Base-by-base conservation (phyloP, 2,113 vertebrate genomes). In the Numenius arquata region DNA sequence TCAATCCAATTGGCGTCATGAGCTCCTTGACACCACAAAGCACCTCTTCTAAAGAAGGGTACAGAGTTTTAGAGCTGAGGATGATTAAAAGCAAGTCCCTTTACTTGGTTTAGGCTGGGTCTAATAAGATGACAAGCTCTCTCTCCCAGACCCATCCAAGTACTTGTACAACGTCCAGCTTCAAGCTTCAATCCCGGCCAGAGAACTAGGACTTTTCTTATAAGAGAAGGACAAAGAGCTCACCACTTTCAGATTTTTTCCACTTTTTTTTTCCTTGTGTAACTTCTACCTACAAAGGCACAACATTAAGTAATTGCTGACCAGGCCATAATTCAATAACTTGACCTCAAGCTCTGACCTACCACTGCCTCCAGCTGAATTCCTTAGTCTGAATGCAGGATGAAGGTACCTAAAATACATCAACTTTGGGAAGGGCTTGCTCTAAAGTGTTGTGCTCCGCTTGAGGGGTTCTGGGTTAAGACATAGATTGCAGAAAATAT, bases 91-190 rank as follows among this genome's bases (percentile, higher is more conserved):
- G 38, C 41, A 40, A 53, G 59, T 34, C 47, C 15, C 25, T 53
- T 59, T n/a, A 21, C 75, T 90, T 47, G 30, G 13, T 85, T 85
- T 75, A 67, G 26, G 25, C 43, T 29, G 78, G 15, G 29, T 36
- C 59, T 36, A 62, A 9, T 5, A 27, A 45, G 1, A 2, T 6
- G 22, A 53, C 32, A 85, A 29, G 8, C 1, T 0, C 17, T 84
- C 20, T 72, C 6, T 65, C 15, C 32, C 70, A 85, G 27, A n/a
- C 9, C 15, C 43, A 38, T 18, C 9, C 0, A 15, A 59, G 16
- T 12, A 21, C 5, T 87, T 55, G 43, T 25, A 14, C 43, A 45
- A 17, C 0, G 0, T 30, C 41, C 38, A 77, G 20, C 26, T 88
- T 63, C 92, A 81, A 41, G 22, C 27, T 56, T 68, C 47, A 48